Evolutionary conservation across 1,140 invertebrate species (phyloP).

Genomic region (Drosophila cardini): DNA sequence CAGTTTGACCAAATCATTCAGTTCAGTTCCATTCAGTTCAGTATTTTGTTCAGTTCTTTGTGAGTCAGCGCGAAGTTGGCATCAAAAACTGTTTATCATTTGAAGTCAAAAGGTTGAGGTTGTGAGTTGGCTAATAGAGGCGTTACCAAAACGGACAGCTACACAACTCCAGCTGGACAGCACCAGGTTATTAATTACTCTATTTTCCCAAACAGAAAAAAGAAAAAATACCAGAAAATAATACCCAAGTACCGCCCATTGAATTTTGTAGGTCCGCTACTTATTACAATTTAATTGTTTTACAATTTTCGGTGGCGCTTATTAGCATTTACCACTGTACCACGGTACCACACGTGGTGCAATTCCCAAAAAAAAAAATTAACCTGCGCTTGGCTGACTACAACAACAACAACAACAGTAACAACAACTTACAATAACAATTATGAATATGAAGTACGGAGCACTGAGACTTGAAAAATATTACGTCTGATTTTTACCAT

Average conservation of each 20-base stretch:
- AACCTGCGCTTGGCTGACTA: conserved; percentile 51
- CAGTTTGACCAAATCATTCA: conserved; percentile 13
- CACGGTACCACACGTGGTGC: conserved; percentile 71
- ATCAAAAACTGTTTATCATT: conserved; percentile 78
- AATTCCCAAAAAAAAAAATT: conserved; percentile 64
- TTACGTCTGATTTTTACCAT: conserved; percentile 77
- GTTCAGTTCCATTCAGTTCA: not conserved
- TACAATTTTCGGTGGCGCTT: conserved; percentile 77
- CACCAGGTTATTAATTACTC: conserved; percentile 75
- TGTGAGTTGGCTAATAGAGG: conserved; percentile 66
- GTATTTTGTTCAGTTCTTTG: conserved; percentile 1
- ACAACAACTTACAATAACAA: conserved; percentile 23
- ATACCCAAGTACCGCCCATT: conserved; percentile 56
- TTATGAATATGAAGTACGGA: conserved; percentile 37
- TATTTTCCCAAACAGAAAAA: conserved; percentile 46
- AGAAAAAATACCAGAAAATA: conserved; percentile 18
- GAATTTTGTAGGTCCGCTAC: conserved; percentile 22
- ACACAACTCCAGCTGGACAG: conserved; percentile 43
- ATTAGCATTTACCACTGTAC: conserved; percentile 62
- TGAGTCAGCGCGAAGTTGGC: conserved; percentile 18
- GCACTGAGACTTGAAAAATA: conserved; percentile 38
- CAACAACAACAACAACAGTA: conserved; percentile 18
- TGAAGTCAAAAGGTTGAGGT: conserved; percentile 47
- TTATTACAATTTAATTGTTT: conserved; percentile 84
- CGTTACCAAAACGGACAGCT: conserved; percentile 51